Base-by-base conservation (phyloP, 2,888 invertebrate genomes). In the Amorpha juglandis region DNA sequence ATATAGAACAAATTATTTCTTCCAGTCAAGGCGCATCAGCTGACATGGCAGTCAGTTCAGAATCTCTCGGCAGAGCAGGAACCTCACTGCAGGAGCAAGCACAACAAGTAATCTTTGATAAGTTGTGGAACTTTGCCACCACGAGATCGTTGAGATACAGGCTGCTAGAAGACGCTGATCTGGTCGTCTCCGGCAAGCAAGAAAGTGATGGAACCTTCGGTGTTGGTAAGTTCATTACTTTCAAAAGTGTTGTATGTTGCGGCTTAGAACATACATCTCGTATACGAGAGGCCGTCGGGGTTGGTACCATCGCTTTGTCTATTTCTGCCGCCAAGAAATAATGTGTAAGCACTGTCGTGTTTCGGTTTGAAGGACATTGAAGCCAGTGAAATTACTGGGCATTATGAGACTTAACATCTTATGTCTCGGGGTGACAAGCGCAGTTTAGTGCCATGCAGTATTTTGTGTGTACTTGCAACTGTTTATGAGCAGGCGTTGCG, bases 71-170 rank as follows among this genome's bases (percentile, higher is more conserved):
- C 11, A 81, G 95, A 70, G 92, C 94, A 19, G 90, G 90, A 2
- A 94, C 94, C 38, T 94, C 95, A 38, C 90, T 95, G 14, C 95
- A 95, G 72, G 95, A 95, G 69, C 92, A 95, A 58, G 94, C 95
- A 0, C 89, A 95, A 58, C 94, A 95, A 79, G 89, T 97, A 38
- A 94, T 97, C 64, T 94, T 96, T 66, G 96, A 96, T 76, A 97
- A 97, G 83, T 84, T 97, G 53, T 96, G 96, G 95, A 94, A 94
- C 77, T 97, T 97, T 81, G 94, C 97, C 63, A 95, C 95, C 68
- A 96, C 97, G 16, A 94, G 97, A 75, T 96, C 96, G 6, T 89
- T 97, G 75, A 95, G 96, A 83, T 97, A 97, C 95, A 95, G 95
- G 83, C 93, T 97, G 68, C 88, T 96, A 33, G 96, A 97, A 35